Evolutionary conservation across 2,113 vertebrate genomes (phyloP).

Genomic region (Protobothrops mucrosquamatus): DNA sequence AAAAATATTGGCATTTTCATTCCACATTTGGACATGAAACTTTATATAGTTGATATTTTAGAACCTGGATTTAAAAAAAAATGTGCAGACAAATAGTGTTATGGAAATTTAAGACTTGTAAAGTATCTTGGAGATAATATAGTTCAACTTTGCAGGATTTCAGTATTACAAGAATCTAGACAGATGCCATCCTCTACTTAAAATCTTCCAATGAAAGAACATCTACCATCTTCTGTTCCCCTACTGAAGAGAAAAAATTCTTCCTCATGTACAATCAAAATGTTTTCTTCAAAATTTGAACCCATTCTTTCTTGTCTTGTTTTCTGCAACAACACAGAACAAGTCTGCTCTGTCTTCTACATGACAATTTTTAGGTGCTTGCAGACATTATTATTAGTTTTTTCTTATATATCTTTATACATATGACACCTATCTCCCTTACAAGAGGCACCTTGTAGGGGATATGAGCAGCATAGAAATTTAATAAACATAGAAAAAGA

Average conservation of each 20-base stretch:
- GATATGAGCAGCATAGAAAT: neutral
- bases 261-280: neutral
- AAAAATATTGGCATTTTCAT: neutral
- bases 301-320: neutral
- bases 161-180: neutral
- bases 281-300: neutral
- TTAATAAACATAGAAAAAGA: neutral
- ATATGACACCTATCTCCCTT: neutral
- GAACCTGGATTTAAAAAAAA: neutral
- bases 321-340: neutral
- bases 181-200: neutral
- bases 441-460: neutral
- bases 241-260: neutral
- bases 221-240: neutral
- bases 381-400: neutral
- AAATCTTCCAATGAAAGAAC: neutral
- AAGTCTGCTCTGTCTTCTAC: neutral
- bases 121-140: neutral
- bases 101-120: neutral
- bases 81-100: neutral
- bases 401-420: neutral
- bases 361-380: neutral
- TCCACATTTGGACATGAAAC: neutral
- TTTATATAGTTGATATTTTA: constrained; percentile 14
- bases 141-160: neutral